Conservation (phyloP, 2,888 invertebrate species). For the Alcis repandata region DNA sequence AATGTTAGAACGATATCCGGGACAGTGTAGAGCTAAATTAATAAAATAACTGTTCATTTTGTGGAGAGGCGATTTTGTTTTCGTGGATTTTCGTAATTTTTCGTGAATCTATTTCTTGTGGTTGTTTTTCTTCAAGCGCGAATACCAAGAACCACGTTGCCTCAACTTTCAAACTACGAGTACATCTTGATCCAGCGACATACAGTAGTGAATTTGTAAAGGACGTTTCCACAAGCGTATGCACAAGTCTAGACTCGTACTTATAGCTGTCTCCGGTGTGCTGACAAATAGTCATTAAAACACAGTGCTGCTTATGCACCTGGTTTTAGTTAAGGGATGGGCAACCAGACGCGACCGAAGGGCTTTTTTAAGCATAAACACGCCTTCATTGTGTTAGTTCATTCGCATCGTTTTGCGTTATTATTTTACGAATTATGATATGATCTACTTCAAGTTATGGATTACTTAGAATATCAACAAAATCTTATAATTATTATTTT, state of each 20-base stretch:
- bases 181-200: background rate
- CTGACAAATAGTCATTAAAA: conserved; percentile 43
- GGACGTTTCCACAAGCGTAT: background rate
- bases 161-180: background rate
- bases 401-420: conserved; percentile 9
- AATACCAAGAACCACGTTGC: background rate
- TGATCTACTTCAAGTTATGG: background rate
- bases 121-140: too few species aligned
- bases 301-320: conserved; percentile 36
- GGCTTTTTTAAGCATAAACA: conserved; percentile 10
- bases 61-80: too few species aligned
- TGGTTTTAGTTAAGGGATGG: conserved; percentile 41
- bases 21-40: background rate
- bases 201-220: background rate
- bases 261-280: conserved; percentile 8
- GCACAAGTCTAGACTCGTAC: background rate
- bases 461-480: too few species aligned
- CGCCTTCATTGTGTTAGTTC: conserved; percentile 1
- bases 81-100: too few species aligned
- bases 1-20: conserved; percentile 12
- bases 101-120: too few species aligned
- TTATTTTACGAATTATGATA: background rate
- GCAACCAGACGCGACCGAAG: conserved; percentile 22
- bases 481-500: too few species aligned
- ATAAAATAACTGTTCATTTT: too few species aligned